Conservation (phyloP, 1,140 invertebrate genomes). For the Zaprionus tsacasi region DNA sequence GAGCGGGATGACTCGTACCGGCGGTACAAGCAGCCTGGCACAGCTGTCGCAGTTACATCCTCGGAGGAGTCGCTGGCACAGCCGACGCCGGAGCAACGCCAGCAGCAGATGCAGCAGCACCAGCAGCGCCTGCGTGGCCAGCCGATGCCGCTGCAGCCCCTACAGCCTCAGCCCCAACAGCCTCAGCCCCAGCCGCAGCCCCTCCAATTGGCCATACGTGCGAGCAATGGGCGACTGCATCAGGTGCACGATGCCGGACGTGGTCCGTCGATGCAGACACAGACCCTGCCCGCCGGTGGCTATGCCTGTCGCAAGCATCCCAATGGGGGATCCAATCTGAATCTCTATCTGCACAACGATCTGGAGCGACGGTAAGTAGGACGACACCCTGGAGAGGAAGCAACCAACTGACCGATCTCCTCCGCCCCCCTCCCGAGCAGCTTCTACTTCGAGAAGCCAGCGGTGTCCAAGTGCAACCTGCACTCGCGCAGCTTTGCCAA, state of each 20-base stretch:
- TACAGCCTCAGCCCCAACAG: conserved; percentile 31
- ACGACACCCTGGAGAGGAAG: no score
- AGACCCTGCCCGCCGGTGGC: conserved; percentile 55
- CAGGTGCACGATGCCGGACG: conserved; percentile 57
- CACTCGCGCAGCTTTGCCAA: conserved; percentile 81
- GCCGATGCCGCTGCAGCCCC: neutral
- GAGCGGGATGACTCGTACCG: conserved; percentile 67
- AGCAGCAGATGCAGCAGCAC: conserved; percentile 19
- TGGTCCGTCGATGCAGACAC: conserved; percentile 35
- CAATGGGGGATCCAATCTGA: conserved; percentile 56
- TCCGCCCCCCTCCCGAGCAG: conserved; percentile 40
- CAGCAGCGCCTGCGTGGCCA: conserved; percentile 3
- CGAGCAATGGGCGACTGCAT: conserved; percentile 46
- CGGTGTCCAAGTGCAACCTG: conserved; percentile 72
- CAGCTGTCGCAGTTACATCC: neutral
- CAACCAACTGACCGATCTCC: neutral
- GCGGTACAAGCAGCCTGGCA: conserved; percentile 54
- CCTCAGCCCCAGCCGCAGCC: conserved; percentile 10
- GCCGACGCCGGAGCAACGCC: neutral
- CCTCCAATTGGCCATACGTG: conserved; percentile 15
- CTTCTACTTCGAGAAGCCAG: conserved; percentile 80
- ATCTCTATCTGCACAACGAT: conserved; percentile 67
- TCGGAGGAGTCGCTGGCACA: conserved; percentile 18
- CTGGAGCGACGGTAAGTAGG: conserved; percentile 56
- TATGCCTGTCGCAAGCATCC: conserved; percentile 67